Conservation (phyloP, 2,888 invertebrate species). For the Oasisia sp. region DNA sequence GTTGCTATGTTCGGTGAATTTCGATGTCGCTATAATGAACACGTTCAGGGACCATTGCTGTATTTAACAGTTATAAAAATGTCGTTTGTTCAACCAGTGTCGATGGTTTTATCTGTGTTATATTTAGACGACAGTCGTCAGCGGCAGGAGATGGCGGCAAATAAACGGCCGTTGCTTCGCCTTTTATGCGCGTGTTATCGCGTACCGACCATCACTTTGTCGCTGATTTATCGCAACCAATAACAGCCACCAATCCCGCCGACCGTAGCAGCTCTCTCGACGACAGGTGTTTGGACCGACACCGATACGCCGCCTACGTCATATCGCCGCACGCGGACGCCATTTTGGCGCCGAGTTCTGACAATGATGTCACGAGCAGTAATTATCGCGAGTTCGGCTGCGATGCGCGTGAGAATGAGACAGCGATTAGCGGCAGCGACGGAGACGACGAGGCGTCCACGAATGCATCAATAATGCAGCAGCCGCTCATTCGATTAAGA, state of each 20-base stretch:
- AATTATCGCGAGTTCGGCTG: background rate
- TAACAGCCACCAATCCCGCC: background rate
- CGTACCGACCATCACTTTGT: background rate
- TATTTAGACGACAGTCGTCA: background rate
- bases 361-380: background rate
- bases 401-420: background rate
- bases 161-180: background rate
- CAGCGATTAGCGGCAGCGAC: background rate
- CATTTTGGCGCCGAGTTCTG: background rate
- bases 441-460: background rate
- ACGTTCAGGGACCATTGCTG: conserved; percentile 11
- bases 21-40: background rate
- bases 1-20: background rate
- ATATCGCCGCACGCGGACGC: background rate
- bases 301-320: background rate
- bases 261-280: background rate
- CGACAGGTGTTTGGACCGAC: background rate
- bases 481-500: background rate
- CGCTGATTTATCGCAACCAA: background rate
- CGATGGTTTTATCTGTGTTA: background rate
- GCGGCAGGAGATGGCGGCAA: background rate
- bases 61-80: background rate
- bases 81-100: background rate
- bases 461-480: background rate
- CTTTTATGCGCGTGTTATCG: background rate